Base-by-base conservation (phyloP, 2,113 vertebrate species). In the Rissa tridactyla region DNA sequence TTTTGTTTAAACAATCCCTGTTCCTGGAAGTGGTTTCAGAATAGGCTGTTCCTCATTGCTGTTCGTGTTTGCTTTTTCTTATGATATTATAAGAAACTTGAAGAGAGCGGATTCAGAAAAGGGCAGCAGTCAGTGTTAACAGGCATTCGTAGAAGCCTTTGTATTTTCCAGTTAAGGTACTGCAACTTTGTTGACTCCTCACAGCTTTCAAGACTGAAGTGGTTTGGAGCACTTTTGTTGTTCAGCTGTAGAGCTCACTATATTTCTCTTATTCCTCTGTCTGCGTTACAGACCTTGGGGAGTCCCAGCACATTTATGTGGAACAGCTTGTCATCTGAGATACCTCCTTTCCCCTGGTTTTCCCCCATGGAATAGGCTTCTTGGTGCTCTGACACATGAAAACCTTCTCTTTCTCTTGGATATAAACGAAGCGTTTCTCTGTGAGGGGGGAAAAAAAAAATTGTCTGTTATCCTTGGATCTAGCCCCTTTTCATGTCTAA, bases 21-120 rank as follows among this genome's bases (percentile, higher is more conserved):
- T 98, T 98, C 97, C 96, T 98, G 98, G 98, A 98, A 98, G 92
- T 94, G 95, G 84, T 97, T 98, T 97, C 96, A 96, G 97, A 97
- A 97, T 96, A 95, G 95, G 90, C 97, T 96, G 96, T 95, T 98
- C 96, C 81, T 96, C 91, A 36, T 86, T 96, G 91, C 93, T 96
- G 54, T 91, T 97, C 82, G 11, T 93, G 93, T 97, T 94, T 96
- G 96, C 94, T 95, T 95, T 96, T 96, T 87, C 94, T 97, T 97
- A 82, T 18, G 42, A 86, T 97, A 90, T 94, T 88, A 8, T 69
- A 88, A 95, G 80, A 75, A 84, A 86, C 85, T 91, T 20, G 82
- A 83, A 89, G 83, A 91, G 78, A 78, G 61, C 7, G 3, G 81
- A 69, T 83, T 90, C 36, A 90, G 82, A 76, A 70, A 81, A 87